Percentiles rank a stretch among this genome's conserved stretches.
These are phyloP conservation scores for Malurus elegans DNA, from an alignment of 2,113 vertebrate species.

Conservation along the genomic window DNA sequence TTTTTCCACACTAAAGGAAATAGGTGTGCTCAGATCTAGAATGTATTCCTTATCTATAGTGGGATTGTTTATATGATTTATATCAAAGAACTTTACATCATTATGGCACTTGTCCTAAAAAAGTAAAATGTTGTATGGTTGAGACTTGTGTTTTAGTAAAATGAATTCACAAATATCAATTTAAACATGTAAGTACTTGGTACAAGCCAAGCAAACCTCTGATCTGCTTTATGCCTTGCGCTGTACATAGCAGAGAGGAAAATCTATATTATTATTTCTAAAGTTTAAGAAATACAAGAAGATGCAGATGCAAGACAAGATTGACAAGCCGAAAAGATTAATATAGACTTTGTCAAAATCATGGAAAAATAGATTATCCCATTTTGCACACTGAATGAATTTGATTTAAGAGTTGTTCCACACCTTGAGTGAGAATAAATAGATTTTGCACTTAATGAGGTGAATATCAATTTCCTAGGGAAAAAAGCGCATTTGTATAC, in stretches of 20 bases:
- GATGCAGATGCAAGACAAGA: neutral
- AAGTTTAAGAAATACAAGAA: neutral
- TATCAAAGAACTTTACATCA: accelerated
- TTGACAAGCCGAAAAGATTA: neutral
- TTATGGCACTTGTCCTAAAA: neutral
- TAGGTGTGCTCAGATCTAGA: neutral
- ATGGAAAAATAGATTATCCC: neutral
- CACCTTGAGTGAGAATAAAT: neutral
- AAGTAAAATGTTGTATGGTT: neutral
- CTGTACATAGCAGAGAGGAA: neutral
- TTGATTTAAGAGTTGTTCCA: neutral
- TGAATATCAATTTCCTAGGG: neutral
- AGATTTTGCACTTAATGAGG: neutral
- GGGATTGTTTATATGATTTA: neutral
- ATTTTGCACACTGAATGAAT: neutral
- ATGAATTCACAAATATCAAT: neutral
- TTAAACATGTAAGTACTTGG: neutral
- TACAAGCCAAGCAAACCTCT: neutral
- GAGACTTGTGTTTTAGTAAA: neutral
- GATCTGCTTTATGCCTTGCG: neutral
- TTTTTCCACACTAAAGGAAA: neutral
- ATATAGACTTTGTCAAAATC: neutral
- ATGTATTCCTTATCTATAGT: neutral
- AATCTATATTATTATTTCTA: neutral
- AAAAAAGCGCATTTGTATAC: neutral